phyloP scores from a whole-genome alignment of 2,113 vertebrate genomes.

The Xenopus tropicalis region UCB_Xtro_10.0 CM004445.2:67686001-67686500 shows the following conservation, averaged over 20 bases:
- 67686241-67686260: constrained; percentile 60
- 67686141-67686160: constrained; percentile 38
- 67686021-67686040: too few species aligned
- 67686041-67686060: too few species aligned
- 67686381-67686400: constrained; percentile 76
- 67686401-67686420: constrained; percentile 72
- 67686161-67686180: constrained; percentile 29
- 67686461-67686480: constrained; percentile 74
- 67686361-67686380: constrained; percentile 80
- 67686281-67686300: constrained; percentile 62
- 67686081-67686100: constrained; percentile 33
- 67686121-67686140: constrained; percentile 39
- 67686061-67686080: constrained; percentile 26
- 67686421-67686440: constrained; percentile 73
- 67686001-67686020: too few species aligned
- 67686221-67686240: constrained; percentile 57
- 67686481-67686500: constrained; percentile 67
- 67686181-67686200: constrained; percentile 45
- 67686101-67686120: constrained; percentile 33
- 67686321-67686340: constrained; percentile 74
- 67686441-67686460: constrained; percentile 72
- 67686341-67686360: constrained; percentile 79
- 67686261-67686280: constrained; percentile 61
- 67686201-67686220: constrained; percentile 45
- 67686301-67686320: constrained; percentile 72